Evolutionary conservation across 2,797 vertebrate genomes (phyloP).

Genomic region (Petrocephalus sullivani): DNA sequence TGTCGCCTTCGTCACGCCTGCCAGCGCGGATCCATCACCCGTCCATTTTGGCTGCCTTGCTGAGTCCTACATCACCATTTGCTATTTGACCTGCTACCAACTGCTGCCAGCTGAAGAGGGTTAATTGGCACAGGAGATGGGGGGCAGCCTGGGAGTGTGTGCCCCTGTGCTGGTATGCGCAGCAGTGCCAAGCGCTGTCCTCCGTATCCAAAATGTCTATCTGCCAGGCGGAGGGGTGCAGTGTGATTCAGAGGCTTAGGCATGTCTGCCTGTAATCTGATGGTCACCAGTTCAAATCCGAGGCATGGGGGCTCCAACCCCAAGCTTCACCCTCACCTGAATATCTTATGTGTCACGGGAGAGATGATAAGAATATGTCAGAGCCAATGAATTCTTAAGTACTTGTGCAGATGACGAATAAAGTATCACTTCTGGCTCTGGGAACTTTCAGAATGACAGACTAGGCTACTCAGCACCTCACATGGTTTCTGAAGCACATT

Average conservation of each 20-base stretch:
- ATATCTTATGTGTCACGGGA: not conserved
- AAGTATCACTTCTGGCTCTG: not conserved
- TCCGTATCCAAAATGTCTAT: not conserved
- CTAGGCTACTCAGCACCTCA: not conserved
- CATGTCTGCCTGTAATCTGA: not conserved
- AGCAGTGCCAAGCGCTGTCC: not conserved
- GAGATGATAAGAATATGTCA: not conserved
- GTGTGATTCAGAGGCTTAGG: not conserved
- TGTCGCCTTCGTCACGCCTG: slow-evolving; percentile 18
- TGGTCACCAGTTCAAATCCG: not conserved
- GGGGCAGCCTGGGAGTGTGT: slow-evolving; percentile 16
- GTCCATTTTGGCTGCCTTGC: slow-evolving; percentile 6
- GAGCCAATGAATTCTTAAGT: not conserved
- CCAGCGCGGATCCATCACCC: slow-evolving; percentile 4
- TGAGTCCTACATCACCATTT: slow-evolving; percentile 12
- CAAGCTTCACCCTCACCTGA: not conserved
- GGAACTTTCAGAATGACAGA: not conserved
- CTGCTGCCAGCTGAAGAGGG: slow-evolving; percentile 17
- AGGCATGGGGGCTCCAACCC: not conserved
- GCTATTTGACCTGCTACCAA: not conserved
- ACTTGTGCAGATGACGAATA: not conserved
- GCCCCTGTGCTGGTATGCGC: slow-evolving; percentile 28
- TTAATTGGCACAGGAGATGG: slow-evolving; percentile 10
- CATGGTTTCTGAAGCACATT: not conserved
- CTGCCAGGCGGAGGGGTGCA: not conserved